Conservation (phyloP, 2,797 vertebrate species). For the Rhynchonycteris naso region DNA sequence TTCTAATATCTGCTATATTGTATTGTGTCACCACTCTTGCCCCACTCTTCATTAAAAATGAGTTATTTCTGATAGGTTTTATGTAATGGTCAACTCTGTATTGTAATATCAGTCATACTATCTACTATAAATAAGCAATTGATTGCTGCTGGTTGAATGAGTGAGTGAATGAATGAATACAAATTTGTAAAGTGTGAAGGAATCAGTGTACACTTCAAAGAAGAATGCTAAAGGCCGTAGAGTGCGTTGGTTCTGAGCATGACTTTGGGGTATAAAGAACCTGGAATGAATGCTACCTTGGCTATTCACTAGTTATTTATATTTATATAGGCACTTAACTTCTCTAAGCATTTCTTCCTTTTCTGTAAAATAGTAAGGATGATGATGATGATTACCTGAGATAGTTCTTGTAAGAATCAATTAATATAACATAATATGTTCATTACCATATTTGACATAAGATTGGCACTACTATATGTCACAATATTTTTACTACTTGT, state of each 20-base stretch:
- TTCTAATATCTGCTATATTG: not conserved
- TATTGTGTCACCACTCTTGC: not conserved
- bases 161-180: not conserved
- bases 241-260: not conserved
- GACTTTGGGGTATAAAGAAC: not conserved
- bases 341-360: not conserved
- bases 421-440: not conserved
- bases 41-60: not conserved
- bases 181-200: not conserved
- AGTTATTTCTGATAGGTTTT: not conserved
- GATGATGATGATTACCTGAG: not conserved
- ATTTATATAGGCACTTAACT: not conserved
- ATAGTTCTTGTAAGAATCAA: not conserved
- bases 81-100: not conserved
- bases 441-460: not conserved
- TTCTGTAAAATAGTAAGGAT: not conserved
- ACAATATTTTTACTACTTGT: not conserved
- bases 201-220: not conserved
- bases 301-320: not conserved
- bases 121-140: not conserved
- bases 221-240: not conserved
- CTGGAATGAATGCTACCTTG: not conserved
- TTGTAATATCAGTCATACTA: not conserved
- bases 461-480: not conserved
- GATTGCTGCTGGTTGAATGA: not conserved